These are phyloP conservation scores for Muscicapa adusta DNA, from an alignment of 2,113 vertebrate genomes.

Conservation along the genomic window DNA sequence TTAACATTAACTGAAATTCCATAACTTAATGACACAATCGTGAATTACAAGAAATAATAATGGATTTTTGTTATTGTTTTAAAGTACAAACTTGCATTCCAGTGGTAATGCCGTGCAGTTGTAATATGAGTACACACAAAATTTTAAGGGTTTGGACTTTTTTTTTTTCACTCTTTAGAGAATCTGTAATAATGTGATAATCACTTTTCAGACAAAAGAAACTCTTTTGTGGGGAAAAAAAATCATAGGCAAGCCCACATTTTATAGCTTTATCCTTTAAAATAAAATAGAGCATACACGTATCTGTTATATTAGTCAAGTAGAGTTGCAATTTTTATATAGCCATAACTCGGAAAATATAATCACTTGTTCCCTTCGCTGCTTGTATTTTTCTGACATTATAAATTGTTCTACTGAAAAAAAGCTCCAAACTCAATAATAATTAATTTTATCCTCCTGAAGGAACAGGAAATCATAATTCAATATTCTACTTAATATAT, in stretches of 20 bases:
- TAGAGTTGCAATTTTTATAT: neutral
- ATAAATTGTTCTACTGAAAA: neutral
- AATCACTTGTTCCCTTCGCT: neutral
- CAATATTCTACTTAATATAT: neutral
- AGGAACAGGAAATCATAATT: neutral
- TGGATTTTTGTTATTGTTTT: neutral
- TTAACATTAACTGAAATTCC: neutral
- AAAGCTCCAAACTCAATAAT: fast-evolving
- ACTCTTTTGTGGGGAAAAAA: neutral
- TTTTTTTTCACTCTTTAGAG: neutral
- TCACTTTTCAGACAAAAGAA: neutral
- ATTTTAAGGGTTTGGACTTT: neutral
- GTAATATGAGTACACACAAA: neutral
- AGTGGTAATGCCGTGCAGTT: neutral
- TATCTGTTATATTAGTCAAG: neutral
- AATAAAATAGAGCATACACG: neutral
- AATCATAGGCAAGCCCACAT: neutral
- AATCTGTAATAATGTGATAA: neutral
- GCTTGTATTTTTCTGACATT: neutral
- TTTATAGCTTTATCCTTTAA: neutral
- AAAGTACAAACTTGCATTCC: neutral
- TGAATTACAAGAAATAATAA: neutral
- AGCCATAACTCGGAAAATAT: neutral
- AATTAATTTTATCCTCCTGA: neutral
- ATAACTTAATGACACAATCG: neutral